A percentile compares a stretch with the other conserved stretches of the same genome.
These are phyloP conservation scores for Micrastur ruficollis DNA, from an alignment of 2,797 vertebrate species.

Conservation along the genomic window DNA sequence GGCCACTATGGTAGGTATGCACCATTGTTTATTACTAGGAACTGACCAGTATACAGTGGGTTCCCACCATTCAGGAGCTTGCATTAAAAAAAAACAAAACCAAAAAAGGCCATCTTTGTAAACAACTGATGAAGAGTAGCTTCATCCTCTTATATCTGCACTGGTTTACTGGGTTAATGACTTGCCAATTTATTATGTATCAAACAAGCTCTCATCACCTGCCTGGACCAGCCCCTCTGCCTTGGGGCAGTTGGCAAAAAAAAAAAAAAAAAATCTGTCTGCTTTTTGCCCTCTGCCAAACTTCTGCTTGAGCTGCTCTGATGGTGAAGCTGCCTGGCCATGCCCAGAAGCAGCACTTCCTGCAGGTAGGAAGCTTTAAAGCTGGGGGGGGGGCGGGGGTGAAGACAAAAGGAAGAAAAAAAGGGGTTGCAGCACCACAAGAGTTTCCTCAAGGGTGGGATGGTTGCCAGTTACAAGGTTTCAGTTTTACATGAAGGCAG, in stretches of 20 bases:
- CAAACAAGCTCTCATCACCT: background rate
- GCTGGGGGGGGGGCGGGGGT: background rate
- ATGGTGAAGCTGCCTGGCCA: background rate
- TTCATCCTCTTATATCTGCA: background rate
- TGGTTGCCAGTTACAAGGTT: background rate
- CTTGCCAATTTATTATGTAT: background rate
- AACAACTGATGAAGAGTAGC: background rate
- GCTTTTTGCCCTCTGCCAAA: background rate
- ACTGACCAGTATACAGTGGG: background rate
- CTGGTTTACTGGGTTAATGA: background rate
- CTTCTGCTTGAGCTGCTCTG: background rate
- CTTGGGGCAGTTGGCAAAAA: background rate
- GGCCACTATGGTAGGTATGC: fast-evolving
- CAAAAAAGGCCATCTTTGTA: background rate
- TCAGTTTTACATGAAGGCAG: background rate
- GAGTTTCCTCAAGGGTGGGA: background rate
- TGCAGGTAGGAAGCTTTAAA: background rate
- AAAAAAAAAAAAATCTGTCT: background rate
- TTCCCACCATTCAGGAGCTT: background rate
- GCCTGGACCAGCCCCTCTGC: background rate
- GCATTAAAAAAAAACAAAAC: background rate
- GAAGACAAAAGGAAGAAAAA: background rate
- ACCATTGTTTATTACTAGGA: background rate
- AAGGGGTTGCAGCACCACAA: background rate
- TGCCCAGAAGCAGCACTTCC: background rate